phyloP scores from a whole-genome alignment of 2,113 vertebrate genomes.

The Pseudolaguvia tuberculata region DNA sequence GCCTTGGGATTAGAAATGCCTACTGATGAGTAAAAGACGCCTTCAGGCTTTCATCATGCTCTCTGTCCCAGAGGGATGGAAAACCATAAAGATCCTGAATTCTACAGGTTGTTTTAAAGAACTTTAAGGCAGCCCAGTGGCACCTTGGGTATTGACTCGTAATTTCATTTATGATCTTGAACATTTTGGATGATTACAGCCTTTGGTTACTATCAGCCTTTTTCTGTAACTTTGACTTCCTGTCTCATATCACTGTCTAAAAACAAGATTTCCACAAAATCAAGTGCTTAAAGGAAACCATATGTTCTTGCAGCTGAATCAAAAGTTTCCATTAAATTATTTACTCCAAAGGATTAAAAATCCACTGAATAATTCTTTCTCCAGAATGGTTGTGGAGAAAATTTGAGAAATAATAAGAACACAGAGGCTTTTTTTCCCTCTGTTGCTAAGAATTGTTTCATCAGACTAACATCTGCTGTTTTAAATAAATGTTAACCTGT shows the following conservation, averaged over 20 bases:
- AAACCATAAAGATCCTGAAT: not conserved
- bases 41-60: conserved; percentile 55
- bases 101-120: conserved; percentile 2
- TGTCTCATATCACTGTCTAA: not conserved
- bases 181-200: not conserved
- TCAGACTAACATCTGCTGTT: conserved; percentile 5
- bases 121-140: not conserved
- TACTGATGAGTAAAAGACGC: conserved; percentile 59
- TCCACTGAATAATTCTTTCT: not conserved
- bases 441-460: conserved; percentile 1
- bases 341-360: conserved; percentile 5
- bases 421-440: not conserved
- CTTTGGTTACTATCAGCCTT: too few species aligned
- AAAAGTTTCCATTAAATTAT: not conserved
- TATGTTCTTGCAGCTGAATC: conserved; percentile 10
- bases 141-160: not conserved
- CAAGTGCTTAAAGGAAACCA: not conserved
- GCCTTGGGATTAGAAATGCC: conserved; percentile 53
- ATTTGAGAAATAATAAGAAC: conserved; percentile 6
- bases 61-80: conserved; percentile 32
- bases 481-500: conserved; percentile 3
- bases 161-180: conserved; percentile 8
- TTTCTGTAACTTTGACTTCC: not conserved
- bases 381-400: not conserved
- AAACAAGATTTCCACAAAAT: not conserved